Conservation (phyloP, 2,113 vertebrate species). For the Periophthalmus modestus region DNA sequence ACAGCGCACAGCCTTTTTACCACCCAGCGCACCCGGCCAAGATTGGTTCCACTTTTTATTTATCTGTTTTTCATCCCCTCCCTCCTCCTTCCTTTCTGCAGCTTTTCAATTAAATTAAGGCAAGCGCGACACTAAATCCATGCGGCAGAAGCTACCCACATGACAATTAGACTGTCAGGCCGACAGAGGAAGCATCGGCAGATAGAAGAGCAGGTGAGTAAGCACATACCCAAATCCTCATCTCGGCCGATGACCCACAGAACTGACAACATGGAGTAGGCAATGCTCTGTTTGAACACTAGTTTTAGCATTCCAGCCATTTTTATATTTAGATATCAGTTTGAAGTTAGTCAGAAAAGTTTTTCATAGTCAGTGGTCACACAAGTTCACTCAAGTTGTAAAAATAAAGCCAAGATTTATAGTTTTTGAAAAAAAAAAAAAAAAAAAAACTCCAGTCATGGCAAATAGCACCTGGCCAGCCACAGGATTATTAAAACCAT, state of each 20-base stretch:
- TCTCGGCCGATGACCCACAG: constrained; percentile 31
- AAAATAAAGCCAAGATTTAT: not conserved
- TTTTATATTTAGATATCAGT: constrained; percentile 11
- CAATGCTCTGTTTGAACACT: constrained; percentile 18
- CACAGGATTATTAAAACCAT: no score
- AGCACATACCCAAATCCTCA: constrained; percentile 43
- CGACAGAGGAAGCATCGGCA: constrained; percentile 55
- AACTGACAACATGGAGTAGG: constrained; percentile 29
- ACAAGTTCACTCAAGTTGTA: not conserved
- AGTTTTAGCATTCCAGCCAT: not conserved
- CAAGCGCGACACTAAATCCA: constrained; percentile 78
- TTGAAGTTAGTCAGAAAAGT: not conserved
- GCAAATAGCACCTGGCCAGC: no score
- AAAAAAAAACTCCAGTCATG: no score
- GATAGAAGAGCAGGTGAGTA: constrained; percentile 60
- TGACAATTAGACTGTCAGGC: constrained; percentile 78
- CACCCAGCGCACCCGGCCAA: constrained; percentile 72
- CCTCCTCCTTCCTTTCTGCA: constrained; percentile 65
- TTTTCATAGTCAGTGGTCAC: not conserved
- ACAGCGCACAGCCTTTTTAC: constrained; percentile 74
- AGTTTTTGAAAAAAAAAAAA: not conserved
- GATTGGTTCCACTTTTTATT: constrained; percentile 81
- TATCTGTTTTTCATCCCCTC: constrained; percentile 73
- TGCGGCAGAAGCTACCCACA: constrained; percentile 71
- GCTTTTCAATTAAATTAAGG: constrained; percentile 83